A percentile compares a stretch with the other conserved stretches of the same genome.
phyloP scores from a whole-genome alignment of 2,888 invertebrate species.

The Caenorhabditis angaria region DNA sequence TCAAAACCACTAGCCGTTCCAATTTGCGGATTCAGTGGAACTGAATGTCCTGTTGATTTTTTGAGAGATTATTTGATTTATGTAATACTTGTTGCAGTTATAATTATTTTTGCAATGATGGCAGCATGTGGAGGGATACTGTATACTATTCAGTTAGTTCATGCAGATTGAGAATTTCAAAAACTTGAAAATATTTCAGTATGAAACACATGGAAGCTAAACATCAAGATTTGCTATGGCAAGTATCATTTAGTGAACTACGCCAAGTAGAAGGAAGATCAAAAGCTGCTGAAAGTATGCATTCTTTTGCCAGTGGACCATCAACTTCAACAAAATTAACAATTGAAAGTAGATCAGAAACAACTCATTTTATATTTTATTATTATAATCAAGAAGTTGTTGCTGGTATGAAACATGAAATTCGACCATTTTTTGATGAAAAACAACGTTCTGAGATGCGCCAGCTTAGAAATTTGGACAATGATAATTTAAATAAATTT shows the following conservation, averaged over 20 bases:
- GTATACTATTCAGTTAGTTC: conserved; percentile 26
- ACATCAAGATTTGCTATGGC: conserved; percentile 47
- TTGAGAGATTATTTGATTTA: conserved; percentile 44
- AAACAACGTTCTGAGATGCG: conserved; percentile 31
- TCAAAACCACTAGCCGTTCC: conserved; percentile 30
- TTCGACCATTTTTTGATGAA: conserved; percentile 12
- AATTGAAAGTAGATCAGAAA: conserved; percentile 36
- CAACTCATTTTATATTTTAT: conserved; percentile 33
- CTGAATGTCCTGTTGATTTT: conserved; percentile 42
- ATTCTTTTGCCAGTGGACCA: conserved; percentile 50
- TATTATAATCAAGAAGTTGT: conserved; percentile 34
- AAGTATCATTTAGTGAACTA: conserved; percentile 30
- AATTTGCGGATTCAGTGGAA: conserved; percentile 48
- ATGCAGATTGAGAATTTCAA: not conserved
- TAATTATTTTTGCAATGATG: conserved; percentile 37
- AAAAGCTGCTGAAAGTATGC: conserved; percentile 31
- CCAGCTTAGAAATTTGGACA: conserved; percentile 51
- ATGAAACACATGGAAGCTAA: conserved; percentile 41
- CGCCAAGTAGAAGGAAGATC: conserved; percentile 4
- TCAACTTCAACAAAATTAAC: conserved; percentile 50
- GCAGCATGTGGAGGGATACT: conserved; percentile 29
- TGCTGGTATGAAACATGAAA: conserved; percentile 43
- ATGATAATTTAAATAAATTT: conserved; percentile 62
- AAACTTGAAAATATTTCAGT: conserved; percentile 20
- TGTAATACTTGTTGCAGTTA: conserved; percentile 34